Conservation (phyloP, 2,888 invertebrate species). For the Harpalus rubripes region DNA sequence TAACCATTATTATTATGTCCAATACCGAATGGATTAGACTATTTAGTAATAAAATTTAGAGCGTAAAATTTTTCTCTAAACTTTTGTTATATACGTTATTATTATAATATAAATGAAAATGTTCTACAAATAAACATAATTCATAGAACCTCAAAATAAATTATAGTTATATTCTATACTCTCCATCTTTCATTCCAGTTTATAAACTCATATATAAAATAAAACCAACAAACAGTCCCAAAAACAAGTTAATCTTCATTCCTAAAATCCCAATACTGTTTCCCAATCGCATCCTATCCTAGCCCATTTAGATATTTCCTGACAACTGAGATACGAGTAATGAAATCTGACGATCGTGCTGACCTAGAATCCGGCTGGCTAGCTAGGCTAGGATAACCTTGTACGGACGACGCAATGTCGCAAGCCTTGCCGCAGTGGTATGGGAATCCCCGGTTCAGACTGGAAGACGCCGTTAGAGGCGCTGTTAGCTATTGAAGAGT, state of each 20-base stretch:
- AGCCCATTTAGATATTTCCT: slow-evolving; percentile 28
- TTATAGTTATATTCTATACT: too few species aligned
- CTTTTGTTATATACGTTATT: too few species aligned
- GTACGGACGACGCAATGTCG: slow-evolving; percentile 42
- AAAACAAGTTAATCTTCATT: background rate
- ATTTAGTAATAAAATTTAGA: too few species aligned
- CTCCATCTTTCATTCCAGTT: background rate
- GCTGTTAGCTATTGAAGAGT: background rate
- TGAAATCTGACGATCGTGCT: slow-evolving; percentile 37
- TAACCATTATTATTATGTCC: too few species aligned
- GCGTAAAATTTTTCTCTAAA: too few species aligned
- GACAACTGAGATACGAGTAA: slow-evolving; percentile 35
- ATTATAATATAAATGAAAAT: too few species aligned
- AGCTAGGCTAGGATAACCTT: slow-evolving; percentile 21
- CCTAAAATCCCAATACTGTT: background rate
- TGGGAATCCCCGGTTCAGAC: slow-evolving; percentile 4
- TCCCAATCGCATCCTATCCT: too few species aligned
- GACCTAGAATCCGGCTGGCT: slow-evolving; percentile 23
- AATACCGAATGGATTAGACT: too few species aligned
- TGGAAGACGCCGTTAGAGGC: background rate
- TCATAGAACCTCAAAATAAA: background rate
- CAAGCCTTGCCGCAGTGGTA: slow-evolving; percentile 51
- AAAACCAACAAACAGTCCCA: background rate
- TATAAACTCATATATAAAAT: background rate
- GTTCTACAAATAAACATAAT: too few species aligned